phyloP scores from a whole-genome alignment of 1,140 invertebrate genomes.

The Drosophila santomea region DNA sequence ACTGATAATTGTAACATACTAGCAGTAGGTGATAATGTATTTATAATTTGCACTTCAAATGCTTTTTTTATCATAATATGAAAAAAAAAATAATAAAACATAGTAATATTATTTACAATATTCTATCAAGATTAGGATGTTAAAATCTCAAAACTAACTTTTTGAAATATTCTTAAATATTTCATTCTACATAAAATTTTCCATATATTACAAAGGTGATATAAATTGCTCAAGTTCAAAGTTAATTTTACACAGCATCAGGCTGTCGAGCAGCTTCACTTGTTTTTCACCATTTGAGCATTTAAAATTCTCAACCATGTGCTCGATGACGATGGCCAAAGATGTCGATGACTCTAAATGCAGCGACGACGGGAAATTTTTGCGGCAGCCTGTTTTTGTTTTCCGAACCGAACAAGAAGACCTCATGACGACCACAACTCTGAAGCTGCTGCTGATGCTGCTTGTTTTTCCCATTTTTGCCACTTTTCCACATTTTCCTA shows the following conservation, averaged over 20 bases:
- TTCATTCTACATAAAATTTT: too few relatives aligned
- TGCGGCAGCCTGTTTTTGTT: constrained; percentile 52
- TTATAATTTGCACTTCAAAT: too few relatives aligned
- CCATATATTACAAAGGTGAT: too few relatives aligned
- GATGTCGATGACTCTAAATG: constrained; percentile 39
- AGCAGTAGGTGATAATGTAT: too few relatives aligned
- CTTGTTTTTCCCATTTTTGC: constrained; percentile 51
- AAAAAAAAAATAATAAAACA: too few relatives aligned
- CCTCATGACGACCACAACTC: constrained; percentile 32
- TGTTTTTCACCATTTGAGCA: constrained; percentile 19
- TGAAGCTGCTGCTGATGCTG: constrained; percentile 20
- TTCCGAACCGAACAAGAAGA: constrained; percentile 39
- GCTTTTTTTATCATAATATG: too few relatives aligned
- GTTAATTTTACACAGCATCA: constrained; percentile 4
- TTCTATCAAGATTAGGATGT: too few relatives aligned
- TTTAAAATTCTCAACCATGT: constrained; percentile 52
- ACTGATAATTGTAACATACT: too few relatives aligned
- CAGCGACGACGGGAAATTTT: constrained; percentile 36
- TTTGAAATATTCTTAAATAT: too few relatives aligned
- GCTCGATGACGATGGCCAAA: constrained; percentile 27
- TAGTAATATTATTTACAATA: too few relatives aligned
- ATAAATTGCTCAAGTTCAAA: too few relatives aligned
- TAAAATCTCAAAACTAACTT: too few relatives aligned
- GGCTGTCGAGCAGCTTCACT: not conserved
- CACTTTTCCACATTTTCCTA: constrained; percentile 24